These are phyloP conservation scores for Steinernema scapterisci DNA, from an alignment of 2,888 invertebrate genomes.

Conservation along the genomic window DNA sequence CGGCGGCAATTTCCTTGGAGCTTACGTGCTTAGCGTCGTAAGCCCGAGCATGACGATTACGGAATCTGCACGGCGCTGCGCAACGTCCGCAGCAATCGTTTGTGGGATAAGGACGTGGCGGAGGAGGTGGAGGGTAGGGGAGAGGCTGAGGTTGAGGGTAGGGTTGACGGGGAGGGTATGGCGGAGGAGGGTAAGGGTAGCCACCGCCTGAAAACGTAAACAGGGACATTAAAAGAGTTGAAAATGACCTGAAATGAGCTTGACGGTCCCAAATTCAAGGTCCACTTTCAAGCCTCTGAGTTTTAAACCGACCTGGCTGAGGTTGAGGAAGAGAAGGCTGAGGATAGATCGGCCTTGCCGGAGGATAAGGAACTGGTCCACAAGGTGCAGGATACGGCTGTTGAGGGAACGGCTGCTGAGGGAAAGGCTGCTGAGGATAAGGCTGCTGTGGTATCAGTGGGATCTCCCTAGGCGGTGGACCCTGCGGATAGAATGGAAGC, in stretches of 20 bases:
- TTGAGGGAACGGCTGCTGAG: not conserved
- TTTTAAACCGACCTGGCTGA: constrained; percentile 8
- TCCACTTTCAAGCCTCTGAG: not conserved
- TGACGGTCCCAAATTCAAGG: too few relatives aligned
- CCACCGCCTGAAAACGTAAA: not conserved
- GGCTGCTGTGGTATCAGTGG: not conserved
- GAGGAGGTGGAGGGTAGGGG: not conserved
- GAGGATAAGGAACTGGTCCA: not conserved
- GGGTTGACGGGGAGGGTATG: not conserved
- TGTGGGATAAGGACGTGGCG: not conserved
- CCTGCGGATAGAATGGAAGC: constrained; percentile 4
- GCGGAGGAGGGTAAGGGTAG: not conserved
- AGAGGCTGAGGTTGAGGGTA: constrained; percentile 23
- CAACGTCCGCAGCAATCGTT: constrained; percentile 23
- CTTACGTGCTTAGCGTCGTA: constrained; percentile 1
- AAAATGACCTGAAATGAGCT: too few relatives aligned
- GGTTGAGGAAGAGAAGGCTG: constrained; percentile 1
- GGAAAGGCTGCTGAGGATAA: not conserved
- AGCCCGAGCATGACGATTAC: not conserved
- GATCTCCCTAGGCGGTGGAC: not conserved
- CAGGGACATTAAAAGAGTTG: too few relatives aligned
- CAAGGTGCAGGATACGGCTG: constrained; percentile 1
- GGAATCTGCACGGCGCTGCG: constrained; percentile 4
- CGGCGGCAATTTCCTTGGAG: not conserved
- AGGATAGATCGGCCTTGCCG: not conserved